Evolutionary conservation across 2,888 invertebrate species (phyloP), one percentile per base, ranked within the genome.

Genomic region (Ptychoptera contaminata): DNA sequence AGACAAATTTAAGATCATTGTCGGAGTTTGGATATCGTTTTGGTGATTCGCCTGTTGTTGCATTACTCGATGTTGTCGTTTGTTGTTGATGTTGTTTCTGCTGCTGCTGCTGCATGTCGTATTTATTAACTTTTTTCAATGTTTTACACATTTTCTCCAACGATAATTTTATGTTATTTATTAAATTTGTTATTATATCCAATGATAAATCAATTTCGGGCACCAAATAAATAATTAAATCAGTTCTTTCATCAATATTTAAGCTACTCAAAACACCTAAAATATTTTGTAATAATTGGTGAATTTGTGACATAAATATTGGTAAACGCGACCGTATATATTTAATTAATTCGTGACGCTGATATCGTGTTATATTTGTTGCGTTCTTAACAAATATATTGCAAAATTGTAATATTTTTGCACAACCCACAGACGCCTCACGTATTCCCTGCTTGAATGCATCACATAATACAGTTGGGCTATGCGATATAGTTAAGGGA

Each of bases 171-270:
- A 74, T 69, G 58, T 76, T 74, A 42, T 69, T 65, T 50, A 74
- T 67, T 54, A 78, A 65, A 52, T 67, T 65, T 42, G 74, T 72
- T 53, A 77, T 61, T 39, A 72, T 71, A 51, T 76, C 72, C 52
- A 79, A 60, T 48, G 74, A 71, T 38, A 65, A 65, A 61, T 77
- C 77, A 57, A 78, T 74, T 68, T 79, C 77, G 52, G 79, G 78
- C 55, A 77, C 76, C 53, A 79, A 67, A 62, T 75, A 77, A 37
- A 71, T 68, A 29, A 77, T 76, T 48, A 79, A 69, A 53, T 77
- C 75, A 48, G 72, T 67, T 52, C 76, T 65, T 55, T 78, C 76
- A 12, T 69, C 63, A 12, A 68, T 63, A 37, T 69, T 69, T 56
- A 79, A 68, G 37, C 70, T 67, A 44, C 71, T 68, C 52, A 77